Conservation (phyloP, 2,888 invertebrate species). For the Rhagium mordax region DNA sequence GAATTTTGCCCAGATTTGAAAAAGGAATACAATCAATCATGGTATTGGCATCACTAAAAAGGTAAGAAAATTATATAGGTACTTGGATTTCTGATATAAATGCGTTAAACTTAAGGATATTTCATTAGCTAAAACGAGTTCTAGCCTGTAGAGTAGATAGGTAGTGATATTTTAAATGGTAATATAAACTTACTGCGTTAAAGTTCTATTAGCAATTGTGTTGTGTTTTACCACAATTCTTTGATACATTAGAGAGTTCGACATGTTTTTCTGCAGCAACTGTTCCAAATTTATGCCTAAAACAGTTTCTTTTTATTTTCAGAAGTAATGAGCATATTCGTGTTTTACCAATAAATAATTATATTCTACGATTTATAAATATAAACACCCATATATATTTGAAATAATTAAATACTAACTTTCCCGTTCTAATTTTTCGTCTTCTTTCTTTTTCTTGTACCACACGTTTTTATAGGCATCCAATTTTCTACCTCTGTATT, state of each 20-base stretch:
- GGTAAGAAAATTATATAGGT: too few species aligned
- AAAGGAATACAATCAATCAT: slow-evolving; percentile 93
- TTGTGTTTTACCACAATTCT: slow-evolving; percentile 84
- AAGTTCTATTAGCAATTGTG: slow-evolving; percentile 81
- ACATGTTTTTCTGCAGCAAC: slow-evolving; percentile 55
- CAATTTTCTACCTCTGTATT: slow-evolving; percentile 89
- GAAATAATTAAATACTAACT: slow-evolving; percentile 34
- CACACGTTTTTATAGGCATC: slow-evolving; percentile 92
- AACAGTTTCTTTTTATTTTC: too few species aligned
- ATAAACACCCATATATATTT: too few species aligned
- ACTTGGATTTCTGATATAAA: too few species aligned
- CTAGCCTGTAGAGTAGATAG: too few species aligned
- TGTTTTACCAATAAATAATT: too few species aligned
- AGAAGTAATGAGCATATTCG: too few species aligned
- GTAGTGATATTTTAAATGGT: too few species aligned
- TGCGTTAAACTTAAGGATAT: too few species aligned
- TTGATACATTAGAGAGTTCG: slow-evolving; percentile 69
- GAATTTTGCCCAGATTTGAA: slow-evolving; percentile 89
- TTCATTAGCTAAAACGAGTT: too few species aligned
- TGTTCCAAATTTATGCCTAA: slow-evolving; percentile 55
- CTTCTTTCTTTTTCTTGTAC: slow-evolving; percentile 77
- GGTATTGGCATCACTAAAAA: slow-evolving; percentile 88
- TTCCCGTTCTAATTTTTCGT: slow-evolving; percentile 61
- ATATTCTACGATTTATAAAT: too few species aligned
- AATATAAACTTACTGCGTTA: slow-evolving; percentile 83